These are phyloP conservation scores for Prochilodus magdalenae DNA, from an alignment of 2,113 vertebrate genomes.

Conservation along the genomic window DNA sequence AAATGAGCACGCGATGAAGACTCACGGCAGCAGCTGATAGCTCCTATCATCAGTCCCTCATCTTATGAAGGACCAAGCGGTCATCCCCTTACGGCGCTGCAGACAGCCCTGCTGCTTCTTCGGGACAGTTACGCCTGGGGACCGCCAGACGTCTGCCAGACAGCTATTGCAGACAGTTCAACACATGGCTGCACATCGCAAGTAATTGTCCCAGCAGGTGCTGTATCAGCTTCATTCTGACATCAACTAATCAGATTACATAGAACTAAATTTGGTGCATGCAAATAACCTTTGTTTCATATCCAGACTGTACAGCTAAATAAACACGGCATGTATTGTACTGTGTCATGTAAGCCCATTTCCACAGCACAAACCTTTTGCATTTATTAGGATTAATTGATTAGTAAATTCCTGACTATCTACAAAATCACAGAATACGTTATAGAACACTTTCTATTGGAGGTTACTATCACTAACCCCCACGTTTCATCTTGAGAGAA, in stretches of 20 bases:
- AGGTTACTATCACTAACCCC: too few species aligned
- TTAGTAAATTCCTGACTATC: too few species aligned
- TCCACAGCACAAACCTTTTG: too few species aligned
- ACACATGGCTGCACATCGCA: slow-evolving; percentile 24
- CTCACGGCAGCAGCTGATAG: slow-evolving; percentile 62
- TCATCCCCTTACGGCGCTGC: slow-evolving; percentile 56
- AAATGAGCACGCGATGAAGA: slow-evolving; percentile 78
- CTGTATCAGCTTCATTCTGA: not conserved
- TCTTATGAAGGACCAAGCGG: slow-evolving; percentile 60
- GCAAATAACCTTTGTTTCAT: not conserved
- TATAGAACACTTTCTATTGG: too few species aligned
- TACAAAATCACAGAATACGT: too few species aligned
- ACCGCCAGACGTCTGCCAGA: slow-evolving; percentile 48
- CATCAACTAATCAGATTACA: not conserved
- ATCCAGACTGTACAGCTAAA: not conserved
- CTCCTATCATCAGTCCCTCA: slow-evolving; percentile 77
- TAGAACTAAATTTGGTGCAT: not conserved
- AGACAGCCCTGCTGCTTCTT: slow-evolving; percentile 43
- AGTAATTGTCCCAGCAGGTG: slow-evolving; percentile 19
- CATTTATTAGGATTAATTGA: too few species aligned
- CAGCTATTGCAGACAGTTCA: slow-evolving; percentile 32
- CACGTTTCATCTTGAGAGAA: too few species aligned
- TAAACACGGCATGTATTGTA: not conserved
- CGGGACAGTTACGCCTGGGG: slow-evolving; percentile 23
- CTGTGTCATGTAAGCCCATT: too few species aligned